A percentile compares a stretch with the other conserved stretches of the same genome.
Conservation (phyloP, 2,888 invertebrate species). For the Heliconius hortense region DNA sequence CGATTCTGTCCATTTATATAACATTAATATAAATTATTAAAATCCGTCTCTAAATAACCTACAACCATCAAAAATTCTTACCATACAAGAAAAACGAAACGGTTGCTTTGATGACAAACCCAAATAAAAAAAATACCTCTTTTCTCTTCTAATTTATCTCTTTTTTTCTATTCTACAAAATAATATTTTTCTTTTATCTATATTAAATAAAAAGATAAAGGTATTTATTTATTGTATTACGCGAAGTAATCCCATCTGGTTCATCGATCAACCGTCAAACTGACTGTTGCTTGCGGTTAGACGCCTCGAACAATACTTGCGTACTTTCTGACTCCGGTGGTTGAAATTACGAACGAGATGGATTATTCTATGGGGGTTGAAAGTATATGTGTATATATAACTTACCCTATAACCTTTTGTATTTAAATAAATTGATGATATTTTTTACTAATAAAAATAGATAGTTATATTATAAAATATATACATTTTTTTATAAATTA, state of each 20-base stretch:
- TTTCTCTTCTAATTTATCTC: no score
- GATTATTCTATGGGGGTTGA: conserved; percentile 32
- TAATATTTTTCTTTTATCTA: neutral
- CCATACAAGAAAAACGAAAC: no score
- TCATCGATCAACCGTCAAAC: conserved; percentile 66
- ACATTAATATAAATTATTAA: no score
- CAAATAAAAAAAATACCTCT: no score
- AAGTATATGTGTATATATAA: neutral
- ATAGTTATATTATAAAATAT: no score
- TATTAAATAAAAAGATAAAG: conserved; percentile 51
- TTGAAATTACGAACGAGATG: conserved; percentile 38
- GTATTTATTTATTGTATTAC: conserved; percentile 57
- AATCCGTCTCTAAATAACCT: no score
- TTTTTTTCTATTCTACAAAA: no score
- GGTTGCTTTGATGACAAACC: no score
- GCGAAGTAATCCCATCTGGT: conserved; percentile 51
- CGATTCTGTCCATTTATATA: no score
- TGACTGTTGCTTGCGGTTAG: conserved; percentile 47
- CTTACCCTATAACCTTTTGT: neutral
- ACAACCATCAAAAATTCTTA: no score
- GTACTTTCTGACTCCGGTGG: conserved; percentile 26
- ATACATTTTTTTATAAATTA: no score
- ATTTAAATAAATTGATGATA: neutral
- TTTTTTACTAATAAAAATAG: neutral
- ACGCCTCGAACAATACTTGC: conserved; percentile 36